Percentiles rank a stretch among this genome's conserved stretches.
These are phyloP conservation scores for Octomys mimax DNA, from an alignment of 2,797 vertebrate genomes.

Conservation along the genomic window DNA sequence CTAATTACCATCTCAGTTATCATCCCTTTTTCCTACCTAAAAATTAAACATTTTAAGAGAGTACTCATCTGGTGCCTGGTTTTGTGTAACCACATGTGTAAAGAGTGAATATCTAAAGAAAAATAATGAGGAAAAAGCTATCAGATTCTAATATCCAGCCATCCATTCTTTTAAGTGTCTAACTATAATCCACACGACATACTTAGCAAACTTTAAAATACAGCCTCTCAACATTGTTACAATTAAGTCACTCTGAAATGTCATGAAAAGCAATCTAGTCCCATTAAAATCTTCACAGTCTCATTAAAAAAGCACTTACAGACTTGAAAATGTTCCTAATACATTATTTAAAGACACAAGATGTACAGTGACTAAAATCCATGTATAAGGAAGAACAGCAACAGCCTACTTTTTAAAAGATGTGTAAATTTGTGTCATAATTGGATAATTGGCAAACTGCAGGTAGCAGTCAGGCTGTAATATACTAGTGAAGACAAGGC, in stretches of 20 bases:
- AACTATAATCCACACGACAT: conserved; percentile 88
- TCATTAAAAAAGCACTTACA: conserved; percentile 95
- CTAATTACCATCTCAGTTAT: not conserved
- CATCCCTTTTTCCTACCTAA: conserved; percentile 35
- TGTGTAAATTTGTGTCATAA: conserved; percentile 87
- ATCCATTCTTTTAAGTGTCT: conserved; percentile 87
- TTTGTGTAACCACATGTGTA: conserved; percentile 54
- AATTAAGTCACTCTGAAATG: conserved; percentile 94
- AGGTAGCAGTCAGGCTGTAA: conserved; percentile 85
- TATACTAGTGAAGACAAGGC: conserved; percentile 31
- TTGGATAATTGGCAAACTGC: conserved; percentile 88
- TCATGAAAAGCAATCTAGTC: conserved; percentile 94
- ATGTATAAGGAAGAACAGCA: conserved; percentile 85
- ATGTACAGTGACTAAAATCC: conserved; percentile 91
- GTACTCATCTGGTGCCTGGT: conserved; percentile 22
- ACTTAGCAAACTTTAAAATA: conserved; percentile 92
- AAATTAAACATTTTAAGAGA: conserved; percentile 61
- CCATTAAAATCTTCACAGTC: conserved; percentile 94
- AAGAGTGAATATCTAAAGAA: conserved; percentile 74
- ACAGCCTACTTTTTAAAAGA: conserved; percentile 84
- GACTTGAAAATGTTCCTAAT: conserved; percentile 93
- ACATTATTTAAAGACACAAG: conserved; percentile 93
- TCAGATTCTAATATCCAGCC: conserved; percentile 87
- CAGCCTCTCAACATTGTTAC: conserved; percentile 92
- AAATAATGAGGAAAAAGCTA: conserved; percentile 63